Evolutionary conservation across 1,140 invertebrate species (phyloP), one percentile per base, ranked within the genome.

Genomic region (Lysiphlebus fabarum): DNA sequence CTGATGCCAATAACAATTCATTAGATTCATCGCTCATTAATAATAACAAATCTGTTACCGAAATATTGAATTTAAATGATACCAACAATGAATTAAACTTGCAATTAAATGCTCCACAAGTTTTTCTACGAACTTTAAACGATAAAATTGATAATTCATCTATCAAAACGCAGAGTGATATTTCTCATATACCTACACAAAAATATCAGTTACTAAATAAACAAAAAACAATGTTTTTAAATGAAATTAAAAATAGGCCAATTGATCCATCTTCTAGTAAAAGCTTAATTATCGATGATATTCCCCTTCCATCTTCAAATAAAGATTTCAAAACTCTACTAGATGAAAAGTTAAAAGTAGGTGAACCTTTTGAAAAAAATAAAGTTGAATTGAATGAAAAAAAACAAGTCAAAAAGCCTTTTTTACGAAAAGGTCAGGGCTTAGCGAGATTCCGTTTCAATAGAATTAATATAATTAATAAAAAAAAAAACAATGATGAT

Each of bases 391-490:
- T 11, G 14, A 67, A 45, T 1, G 17, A 26, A 12, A 7, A 33
- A 5, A 40, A 26, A 2, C 17, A 26, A 26, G 17, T 62, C 14
- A 79, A 77, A 56, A 69, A 61, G 42, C 72, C 78, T 14, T 82
- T 79, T 63, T 62, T 82, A 34, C 79, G 62, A 57, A 81, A 78
- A 71, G 81, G 81, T 7, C 65, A 81, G 65, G 81, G 81, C 34
- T 63, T 82, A 10, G 67, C 67, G 0, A 69, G 80, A 61, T 82
- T 73, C 61, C 17, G 17, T 2, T 26, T 4, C 2, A 26, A 26
- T 26, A 4, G 17, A 26, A 1, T 26, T 2, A 26, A 26, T 1
- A 70, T 55, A 54, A 47, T 56, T n/a, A 12, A 1, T 43, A 56
- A 64, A 33, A 65, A 67, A 60, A 12, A 59, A 58, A 43, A 47